phyloP scores from a whole-genome alignment of 1,140 invertebrate species.

The Helicoverpa zea region DNA sequence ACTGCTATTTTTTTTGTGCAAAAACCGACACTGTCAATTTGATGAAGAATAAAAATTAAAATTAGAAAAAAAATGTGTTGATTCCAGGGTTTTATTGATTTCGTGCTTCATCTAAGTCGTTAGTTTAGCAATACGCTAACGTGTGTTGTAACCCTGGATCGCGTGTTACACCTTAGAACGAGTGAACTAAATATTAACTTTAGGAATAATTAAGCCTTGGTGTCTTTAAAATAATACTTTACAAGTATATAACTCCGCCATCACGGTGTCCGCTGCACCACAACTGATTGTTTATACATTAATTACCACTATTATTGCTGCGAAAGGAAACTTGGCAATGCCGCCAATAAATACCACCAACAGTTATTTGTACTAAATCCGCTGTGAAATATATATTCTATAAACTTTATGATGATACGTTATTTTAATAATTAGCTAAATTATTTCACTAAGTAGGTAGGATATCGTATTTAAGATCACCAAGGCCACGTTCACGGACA shows the following conservation, averaged over 20 bases:
- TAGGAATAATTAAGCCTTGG: slow-evolving; percentile 43
- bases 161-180: slow-evolving; percentile 15
- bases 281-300: slow-evolving; percentile 26
- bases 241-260: slow-evolving; percentile 30
- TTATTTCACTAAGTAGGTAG: slow-evolving; percentile 21
- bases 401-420: slow-evolving; percentile 12
- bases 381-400: slow-evolving; percentile 35
- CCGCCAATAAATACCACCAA: slow-evolving; percentile 24
- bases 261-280: slow-evolving; percentile 3
- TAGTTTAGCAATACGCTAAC: slow-evolving; percentile 13
- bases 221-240: slow-evolving; percentile 53
- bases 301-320: slow-evolving; percentile 44
- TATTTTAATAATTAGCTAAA: slow-evolving; percentile 21
- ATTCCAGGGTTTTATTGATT: slow-evolving; percentile 14
- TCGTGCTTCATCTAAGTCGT: slow-evolving; percentile 2
- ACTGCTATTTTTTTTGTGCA: slow-evolving; percentile 39
- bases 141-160: slow-evolving; percentile 10
- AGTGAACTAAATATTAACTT: slow-evolving; percentile 26
- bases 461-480: not conserved
- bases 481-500: too few relatives aligned
- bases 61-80: not conserved
- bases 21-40: slow-evolving; percentile 23
- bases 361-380: slow-evolving; percentile 39
- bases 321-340: slow-evolving; percentile 26
- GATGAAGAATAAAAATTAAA: slow-evolving; percentile 1